Conservation (phyloP, 2,888 invertebrate species). For the Podotricha telesiphe region DNA sequence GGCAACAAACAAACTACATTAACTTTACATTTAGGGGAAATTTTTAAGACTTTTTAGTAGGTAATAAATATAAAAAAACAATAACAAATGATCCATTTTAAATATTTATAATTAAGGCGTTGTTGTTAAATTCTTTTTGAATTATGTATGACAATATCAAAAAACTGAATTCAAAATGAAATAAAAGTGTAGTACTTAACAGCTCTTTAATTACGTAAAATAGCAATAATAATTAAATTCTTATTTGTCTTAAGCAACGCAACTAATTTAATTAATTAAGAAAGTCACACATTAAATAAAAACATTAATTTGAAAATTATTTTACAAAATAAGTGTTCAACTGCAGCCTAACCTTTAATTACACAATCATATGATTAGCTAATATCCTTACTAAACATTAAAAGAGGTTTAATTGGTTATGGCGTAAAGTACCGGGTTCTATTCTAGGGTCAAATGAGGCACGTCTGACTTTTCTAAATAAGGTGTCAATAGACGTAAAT, state of each 20-base stretch:
- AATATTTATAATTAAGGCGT: too few species aligned
- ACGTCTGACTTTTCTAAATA: constrained; percentile 44
- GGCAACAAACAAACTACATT: constrained; percentile 16
- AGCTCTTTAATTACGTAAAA: too few species aligned
- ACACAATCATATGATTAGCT: constrained; percentile 28
- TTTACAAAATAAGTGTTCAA: background rate
- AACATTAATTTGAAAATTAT: background rate
- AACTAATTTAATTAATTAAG: background rate
- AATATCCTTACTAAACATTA: constrained; percentile 27
- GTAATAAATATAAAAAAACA: background rate
- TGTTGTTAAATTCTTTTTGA: too few species aligned
- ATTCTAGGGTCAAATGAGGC: constrained; percentile 41
- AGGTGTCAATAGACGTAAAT: constrained; percentile 41
- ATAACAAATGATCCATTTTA: background rate
- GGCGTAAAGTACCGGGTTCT: constrained; percentile 41
- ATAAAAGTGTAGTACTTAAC: too few species aligned
- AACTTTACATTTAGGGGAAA: constrained; percentile 7
- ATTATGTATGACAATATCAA: too few species aligned
- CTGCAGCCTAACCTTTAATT: background rate
- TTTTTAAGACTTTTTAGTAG: background rate
- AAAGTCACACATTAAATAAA: background rate
- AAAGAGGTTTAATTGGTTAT: constrained; percentile 28
- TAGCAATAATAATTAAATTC: background rate
- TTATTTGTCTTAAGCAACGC: background rate
- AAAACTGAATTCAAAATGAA: too few species aligned